Conservation (phyloP, 2,797 vertebrate species). For the Acanthornis magna region DNA sequence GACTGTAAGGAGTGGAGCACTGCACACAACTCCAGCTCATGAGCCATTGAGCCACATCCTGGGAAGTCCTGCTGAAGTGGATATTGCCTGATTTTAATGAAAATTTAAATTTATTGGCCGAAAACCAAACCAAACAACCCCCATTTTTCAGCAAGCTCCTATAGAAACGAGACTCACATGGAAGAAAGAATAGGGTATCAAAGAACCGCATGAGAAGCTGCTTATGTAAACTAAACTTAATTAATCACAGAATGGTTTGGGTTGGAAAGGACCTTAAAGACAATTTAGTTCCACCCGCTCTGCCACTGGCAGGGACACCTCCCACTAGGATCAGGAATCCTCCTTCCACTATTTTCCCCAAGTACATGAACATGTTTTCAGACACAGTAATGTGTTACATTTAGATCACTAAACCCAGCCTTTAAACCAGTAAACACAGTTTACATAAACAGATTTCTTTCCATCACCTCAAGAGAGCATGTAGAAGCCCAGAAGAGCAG, state of each 20-base stretch:
- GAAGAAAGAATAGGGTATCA: neutral
- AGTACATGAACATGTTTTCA: accelerated
- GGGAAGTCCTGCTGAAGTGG: neutral
- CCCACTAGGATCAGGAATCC: accelerated
- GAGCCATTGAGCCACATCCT: neutral
- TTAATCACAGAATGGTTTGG: neutral
- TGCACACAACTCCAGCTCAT: neutral
- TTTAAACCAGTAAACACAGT: neutral
- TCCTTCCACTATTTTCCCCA: neutral
- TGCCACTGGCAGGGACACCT: accelerated
- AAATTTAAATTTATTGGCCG: neutral
- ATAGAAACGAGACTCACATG: neutral
- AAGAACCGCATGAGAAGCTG: neutral
- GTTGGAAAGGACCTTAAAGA: neutral
- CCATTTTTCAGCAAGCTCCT: neutral
- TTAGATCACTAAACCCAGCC: neutral
- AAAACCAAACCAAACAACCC: accelerated
- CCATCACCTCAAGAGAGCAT: accelerated
- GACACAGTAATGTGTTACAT: accelerated
- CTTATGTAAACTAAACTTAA: neutral
- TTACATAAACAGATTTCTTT: neutral
- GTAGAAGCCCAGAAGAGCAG: neutral
- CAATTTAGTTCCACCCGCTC: neutral
- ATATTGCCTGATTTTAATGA: neutral
- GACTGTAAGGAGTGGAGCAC: neutral